These are phyloP conservation scores for Catharus bicknelli DNA, from an alignment of 2,113 vertebrate species.

Conservation along the genomic window DNA sequence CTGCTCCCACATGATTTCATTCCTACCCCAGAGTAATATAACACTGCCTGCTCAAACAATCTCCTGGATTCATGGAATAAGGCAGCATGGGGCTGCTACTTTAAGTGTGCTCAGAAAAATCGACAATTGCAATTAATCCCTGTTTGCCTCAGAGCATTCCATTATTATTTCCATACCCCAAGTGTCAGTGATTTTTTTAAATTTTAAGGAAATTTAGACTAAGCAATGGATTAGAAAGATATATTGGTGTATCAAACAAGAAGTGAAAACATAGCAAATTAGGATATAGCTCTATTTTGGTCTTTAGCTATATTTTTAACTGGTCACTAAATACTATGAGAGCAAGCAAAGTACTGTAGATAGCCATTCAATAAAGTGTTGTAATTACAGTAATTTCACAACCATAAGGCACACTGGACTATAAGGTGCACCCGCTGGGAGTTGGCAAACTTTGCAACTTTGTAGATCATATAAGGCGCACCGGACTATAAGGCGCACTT, in stretches of 20 bases:
- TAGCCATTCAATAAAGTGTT: not conserved
- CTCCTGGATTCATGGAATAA: slow-evolving; percentile 36
- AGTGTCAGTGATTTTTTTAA: not conserved
- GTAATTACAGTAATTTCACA: not conserved
- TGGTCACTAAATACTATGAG: not conserved
- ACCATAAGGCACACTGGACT: too few relatives aligned
- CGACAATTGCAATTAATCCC: slow-evolving; percentile 54
- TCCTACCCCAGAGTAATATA: slow-evolving; percentile 60
- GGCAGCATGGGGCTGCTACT: slow-evolving; percentile 30
- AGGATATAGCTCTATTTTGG: not conserved
- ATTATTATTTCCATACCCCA: slow-evolving; percentile 24
- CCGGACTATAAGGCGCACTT: too few relatives aligned
- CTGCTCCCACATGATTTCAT: slow-evolving; percentile 61
- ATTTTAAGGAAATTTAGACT: not conserved
- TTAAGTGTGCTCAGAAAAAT: slow-evolving; percentile 58
- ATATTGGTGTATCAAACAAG: not conserved
- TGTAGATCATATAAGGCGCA: too few relatives aligned
- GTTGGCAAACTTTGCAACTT: too few relatives aligned
- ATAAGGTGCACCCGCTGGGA: too few relatives aligned
- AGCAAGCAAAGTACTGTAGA: not conserved
- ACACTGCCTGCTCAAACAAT: slow-evolving; percentile 42
- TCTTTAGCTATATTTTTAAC: not conserved
- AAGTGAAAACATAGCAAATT: not conserved
- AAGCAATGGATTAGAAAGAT: not conserved
- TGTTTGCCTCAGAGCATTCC: slow-evolving; percentile 21